A percentile compares a stretch with the other conserved stretches of the same genome.
phyloP scores from a whole-genome alignment of 2,888 invertebrate species.

The Agonum fuliginosum region DNA sequence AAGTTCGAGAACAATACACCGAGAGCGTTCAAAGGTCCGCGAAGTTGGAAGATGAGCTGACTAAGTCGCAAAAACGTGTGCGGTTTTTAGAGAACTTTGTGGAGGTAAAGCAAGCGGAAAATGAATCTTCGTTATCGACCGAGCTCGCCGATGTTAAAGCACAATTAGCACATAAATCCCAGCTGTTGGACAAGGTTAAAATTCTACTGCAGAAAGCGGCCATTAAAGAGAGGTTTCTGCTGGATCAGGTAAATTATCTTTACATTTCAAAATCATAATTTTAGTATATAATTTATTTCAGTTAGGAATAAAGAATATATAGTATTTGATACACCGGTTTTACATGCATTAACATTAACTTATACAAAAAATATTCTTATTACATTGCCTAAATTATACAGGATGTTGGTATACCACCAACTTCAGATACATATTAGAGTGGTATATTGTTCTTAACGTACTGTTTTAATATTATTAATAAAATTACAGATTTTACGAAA shows the following conservation, averaged over 20 bases:
- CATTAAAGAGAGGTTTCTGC: conserved; percentile 78
- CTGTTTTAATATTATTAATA: too few species aligned
- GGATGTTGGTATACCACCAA: too few species aligned
- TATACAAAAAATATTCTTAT: too few species aligned
- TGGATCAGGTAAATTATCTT: conserved; percentile 74
- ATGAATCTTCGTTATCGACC: conserved; percentile 63
- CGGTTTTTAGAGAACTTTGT: conserved; percentile 63
- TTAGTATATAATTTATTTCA: too few species aligned
- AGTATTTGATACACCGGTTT: too few species aligned
- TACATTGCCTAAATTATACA: too few species aligned
- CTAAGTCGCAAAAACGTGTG: conserved; percentile 65
- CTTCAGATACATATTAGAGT: too few species aligned
- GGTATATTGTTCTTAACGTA: too few species aligned
- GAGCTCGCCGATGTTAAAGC: conserved; percentile 75
- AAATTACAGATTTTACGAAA: too few species aligned
- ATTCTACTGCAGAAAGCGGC: conserved; percentile 79
- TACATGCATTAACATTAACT: too few species aligned
- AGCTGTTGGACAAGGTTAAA: conserved; percentile 79
- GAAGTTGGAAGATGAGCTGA: conserved; percentile 68
- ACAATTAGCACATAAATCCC: conserved; percentile 77
- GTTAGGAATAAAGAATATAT: too few species aligned
- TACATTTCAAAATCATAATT: background rate
- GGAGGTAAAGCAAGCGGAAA: conserved; percentile 62
- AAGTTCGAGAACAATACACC: conserved; percentile 69
- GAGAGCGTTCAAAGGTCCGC: conserved; percentile 68